phyloP scores from a whole-genome alignment of 2,797 vertebrate genomes.

The Geotrypetes seraphini region DNA sequence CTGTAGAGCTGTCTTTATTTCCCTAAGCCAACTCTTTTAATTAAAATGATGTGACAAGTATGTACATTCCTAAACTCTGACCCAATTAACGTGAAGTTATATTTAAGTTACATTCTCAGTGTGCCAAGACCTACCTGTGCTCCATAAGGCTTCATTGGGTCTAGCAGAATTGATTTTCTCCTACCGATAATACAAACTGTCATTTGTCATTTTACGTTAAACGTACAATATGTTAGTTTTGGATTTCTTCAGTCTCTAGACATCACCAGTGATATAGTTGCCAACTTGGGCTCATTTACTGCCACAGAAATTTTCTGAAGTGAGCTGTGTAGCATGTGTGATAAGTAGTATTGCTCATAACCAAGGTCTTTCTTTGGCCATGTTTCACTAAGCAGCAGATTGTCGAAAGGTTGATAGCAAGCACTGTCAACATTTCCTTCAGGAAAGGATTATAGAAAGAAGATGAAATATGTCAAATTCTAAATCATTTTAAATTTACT shows the following conservation, averaged over 20 bases:
- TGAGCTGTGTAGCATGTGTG: constrained; percentile 6
- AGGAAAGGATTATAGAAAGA: too few relatives aligned
- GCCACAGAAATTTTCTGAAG: constrained; percentile 14
- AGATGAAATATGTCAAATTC: too few relatives aligned
- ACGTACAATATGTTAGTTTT: constrained; percentile 6
- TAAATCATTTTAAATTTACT: too few relatives aligned
- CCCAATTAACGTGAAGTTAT: constrained; percentile 4
- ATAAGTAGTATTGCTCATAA: constrained; percentile 10
- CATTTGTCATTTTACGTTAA: constrained; percentile 7
- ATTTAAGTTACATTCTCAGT: constrained; percentile 1
- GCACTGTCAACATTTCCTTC: constrained; percentile 1
- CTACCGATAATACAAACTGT: constrained; percentile 9
- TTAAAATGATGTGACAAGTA: constrained; percentile 19
- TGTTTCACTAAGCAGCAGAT: not conserved
- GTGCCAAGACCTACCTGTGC: not conserved
- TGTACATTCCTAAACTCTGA: constrained; percentile 18
- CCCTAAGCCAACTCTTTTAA: constrained; percentile 17
- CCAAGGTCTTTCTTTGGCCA: constrained; percentile 3
- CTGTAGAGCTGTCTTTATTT: constrained; percentile 23
- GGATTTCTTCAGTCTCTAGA: constrained; percentile 11
- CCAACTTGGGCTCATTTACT: constrained; percentile 5
- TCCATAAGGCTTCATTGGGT: constrained; percentile 7
- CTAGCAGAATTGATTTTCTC: constrained; percentile 18
- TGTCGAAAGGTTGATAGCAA: constrained; percentile 11
- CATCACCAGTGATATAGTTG: constrained; percentile 7